phyloP scores from a whole-genome alignment of 2,113 vertebrate species.

The Poecilia latipinna region DNA sequence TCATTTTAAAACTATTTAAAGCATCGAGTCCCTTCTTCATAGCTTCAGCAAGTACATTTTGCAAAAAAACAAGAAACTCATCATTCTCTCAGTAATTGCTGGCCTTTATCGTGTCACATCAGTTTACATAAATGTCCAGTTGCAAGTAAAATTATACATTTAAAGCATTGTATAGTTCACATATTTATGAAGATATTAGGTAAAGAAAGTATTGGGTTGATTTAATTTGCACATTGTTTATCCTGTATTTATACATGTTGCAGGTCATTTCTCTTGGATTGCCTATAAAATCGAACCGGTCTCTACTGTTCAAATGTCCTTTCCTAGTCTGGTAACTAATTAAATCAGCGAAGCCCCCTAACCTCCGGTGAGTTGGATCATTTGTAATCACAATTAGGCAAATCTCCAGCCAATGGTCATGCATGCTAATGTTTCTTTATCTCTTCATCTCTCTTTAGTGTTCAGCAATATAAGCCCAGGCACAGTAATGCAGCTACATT shows the following conservation, averaged over 20 bases:
- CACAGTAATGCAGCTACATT: constrained; percentile 8
- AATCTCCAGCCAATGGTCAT: constrained; percentile 46
- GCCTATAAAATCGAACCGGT: constrained; percentile 65
- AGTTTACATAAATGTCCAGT: not conserved
- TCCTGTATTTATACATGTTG: constrained; percentile 40
- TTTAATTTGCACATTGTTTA: constrained; percentile 67
- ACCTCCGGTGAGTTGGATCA: constrained; percentile 68
- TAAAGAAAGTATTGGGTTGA: constrained; percentile 33
- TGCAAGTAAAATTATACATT: not conserved
- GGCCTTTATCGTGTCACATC: too few relatives aligned
- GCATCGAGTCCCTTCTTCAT: too few relatives aligned
- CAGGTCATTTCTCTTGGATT: constrained; percentile 54
- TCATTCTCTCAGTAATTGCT: too few relatives aligned
- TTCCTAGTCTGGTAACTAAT: constrained; percentile 64
- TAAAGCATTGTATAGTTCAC: constrained; percentile 16
- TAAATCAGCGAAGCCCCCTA: constrained; percentile 57
- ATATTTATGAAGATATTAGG: constrained; percentile 18
- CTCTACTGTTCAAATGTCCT: constrained; percentile 63
- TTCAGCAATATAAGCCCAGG: constrained; percentile 45
- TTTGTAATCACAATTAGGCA: constrained; percentile 74
- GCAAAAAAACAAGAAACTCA: too few relatives aligned
- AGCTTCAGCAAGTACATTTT: too few relatives aligned
- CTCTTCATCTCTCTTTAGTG: constrained; percentile 40
- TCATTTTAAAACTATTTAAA: too few relatives aligned
- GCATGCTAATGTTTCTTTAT: constrained; percentile 69